Percentiles rank a stretch among this genome's conserved stretches.
These are phyloP conservation scores for Sitta carolinensis DNA, from an alignment of 2,797 vertebrate species.

Conservation along the genomic window DNA sequence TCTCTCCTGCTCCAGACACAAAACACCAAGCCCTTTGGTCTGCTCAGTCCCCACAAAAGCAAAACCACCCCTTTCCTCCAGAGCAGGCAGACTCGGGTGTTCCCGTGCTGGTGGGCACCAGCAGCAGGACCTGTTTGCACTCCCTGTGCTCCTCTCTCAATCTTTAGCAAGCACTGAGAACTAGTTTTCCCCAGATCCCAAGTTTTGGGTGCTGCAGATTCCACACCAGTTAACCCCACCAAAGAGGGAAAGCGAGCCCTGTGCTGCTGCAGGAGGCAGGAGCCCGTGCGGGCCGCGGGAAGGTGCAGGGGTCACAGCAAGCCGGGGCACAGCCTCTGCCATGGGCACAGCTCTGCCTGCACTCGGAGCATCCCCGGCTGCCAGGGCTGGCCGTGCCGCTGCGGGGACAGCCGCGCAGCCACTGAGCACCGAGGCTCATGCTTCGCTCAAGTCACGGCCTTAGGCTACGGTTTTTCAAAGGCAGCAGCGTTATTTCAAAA, in stretches of 20 bases:
- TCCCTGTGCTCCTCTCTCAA: not conserved
- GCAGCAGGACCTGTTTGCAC: not conserved
- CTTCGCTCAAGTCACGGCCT: not conserved
- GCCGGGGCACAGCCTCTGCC: not conserved
- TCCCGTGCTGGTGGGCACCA: not conserved
- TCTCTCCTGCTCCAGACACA: not conserved
- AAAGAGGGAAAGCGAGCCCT: not conserved
- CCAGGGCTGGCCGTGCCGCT: not conserved
- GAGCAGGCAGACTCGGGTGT: fast-evolving
- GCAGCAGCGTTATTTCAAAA: not conserved
- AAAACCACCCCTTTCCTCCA: not conserved
- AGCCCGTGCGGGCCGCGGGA: fast-evolving
- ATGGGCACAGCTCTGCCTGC: not conserved
- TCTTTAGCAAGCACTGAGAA: fast-evolving
- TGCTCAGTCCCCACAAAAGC: not conserved
- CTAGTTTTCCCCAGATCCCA: too few relatives aligned
- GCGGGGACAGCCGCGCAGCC: not conserved
- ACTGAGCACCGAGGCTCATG: not conserved
- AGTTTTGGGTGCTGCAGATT: not conserved
- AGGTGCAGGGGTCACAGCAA: not conserved
- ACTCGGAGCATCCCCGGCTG: not conserved
- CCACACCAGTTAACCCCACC: not conserved
- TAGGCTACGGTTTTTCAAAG: constrained; percentile 1
- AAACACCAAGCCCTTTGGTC: not conserved
- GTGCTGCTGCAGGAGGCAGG: not conserved